A percentile compares a stretch with the other conserved stretches of the same genome.
phyloP scores from a whole-genome alignment of 2,888 invertebrate species.

The Leptopilina myrica region DNA sequence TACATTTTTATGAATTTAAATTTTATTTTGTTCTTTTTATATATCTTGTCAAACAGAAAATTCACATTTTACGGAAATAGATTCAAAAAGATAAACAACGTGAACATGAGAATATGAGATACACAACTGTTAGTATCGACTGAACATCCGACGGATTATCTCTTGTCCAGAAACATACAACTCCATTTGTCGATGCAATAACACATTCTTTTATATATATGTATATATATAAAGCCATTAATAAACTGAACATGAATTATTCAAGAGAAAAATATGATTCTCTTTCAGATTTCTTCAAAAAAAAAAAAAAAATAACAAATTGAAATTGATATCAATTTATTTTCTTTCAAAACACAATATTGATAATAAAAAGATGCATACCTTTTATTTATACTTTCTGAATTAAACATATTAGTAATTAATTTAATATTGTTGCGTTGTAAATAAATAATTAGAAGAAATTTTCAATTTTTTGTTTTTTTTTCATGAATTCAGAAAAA shows the following conservation, averaged over 20 bases:
- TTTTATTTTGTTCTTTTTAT: too few species aligned
- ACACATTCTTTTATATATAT: neutral
- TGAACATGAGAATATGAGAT: constrained; percentile 19
- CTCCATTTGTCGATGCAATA: constrained; percentile 23
- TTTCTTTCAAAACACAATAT: neutral
- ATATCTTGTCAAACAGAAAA: too few species aligned
- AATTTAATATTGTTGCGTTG: too few species aligned
- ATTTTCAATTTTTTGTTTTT: too few species aligned
- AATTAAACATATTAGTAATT: too few species aligned
- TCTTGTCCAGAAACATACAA: constrained; percentile 29
- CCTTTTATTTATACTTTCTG: too few species aligned
- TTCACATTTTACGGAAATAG: neutral
- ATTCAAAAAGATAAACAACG: constrained; percentile 18
- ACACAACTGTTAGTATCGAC: constrained; percentile 5
- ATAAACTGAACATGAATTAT: constrained; percentile 33
- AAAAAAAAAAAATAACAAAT: constrained; percentile 9
- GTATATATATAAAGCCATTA: constrained; percentile 3
- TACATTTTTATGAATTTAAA: too few species aligned
- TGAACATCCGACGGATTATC: constrained; percentile 35
- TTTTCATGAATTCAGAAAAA: too few species aligned
- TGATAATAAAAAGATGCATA: too few species aligned
- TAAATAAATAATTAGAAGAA: too few species aligned
- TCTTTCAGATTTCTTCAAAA: constrained; percentile 18
- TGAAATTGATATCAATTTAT: neutral
- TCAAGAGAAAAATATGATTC: constrained; percentile 19